These are phyloP conservation scores for Bimastos eiseni DNA, from an alignment of 2,888 invertebrate genomes.

Conservation along the genomic window DNA sequence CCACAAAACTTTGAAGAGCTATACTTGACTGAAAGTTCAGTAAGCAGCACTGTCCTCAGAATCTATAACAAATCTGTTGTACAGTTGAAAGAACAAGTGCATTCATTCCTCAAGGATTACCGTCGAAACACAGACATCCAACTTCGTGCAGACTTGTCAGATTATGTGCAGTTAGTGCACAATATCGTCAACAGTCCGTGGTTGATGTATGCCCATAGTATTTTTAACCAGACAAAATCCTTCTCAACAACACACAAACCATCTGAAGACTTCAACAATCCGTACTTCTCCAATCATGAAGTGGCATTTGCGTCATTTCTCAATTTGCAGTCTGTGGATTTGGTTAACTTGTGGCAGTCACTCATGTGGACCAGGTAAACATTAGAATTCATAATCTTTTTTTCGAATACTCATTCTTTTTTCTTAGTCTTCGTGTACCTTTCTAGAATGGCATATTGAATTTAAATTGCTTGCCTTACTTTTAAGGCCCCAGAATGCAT, in stretches of 20 bases:
- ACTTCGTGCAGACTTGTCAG: not conserved
- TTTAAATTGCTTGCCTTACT: no score
- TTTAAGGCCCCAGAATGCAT: no score
- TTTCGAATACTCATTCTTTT: not conserved
- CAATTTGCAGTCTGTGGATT: not conserved
- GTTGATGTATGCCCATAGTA: conserved; percentile 22
- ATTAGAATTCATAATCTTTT: not conserved
- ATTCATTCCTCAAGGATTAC: not conserved
- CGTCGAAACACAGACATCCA: not conserved
- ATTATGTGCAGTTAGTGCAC: not conserved
- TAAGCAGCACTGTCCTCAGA: not conserved
- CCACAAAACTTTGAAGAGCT: not conserved
- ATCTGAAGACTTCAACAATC: not conserved
- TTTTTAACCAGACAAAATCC: conserved; percentile 2
- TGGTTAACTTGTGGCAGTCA: not conserved
- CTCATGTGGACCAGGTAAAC: not conserved
- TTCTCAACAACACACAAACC: not conserved
- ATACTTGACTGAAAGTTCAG: not conserved
- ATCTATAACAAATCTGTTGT: not conserved
- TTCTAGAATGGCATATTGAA: not conserved
- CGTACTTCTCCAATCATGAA: not conserved
- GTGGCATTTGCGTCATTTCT: conserved; percentile 8
- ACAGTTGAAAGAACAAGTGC: not conserved
- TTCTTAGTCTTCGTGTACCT: not conserved
- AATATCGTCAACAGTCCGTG: conserved; percentile 21